Evolutionary conservation across 2,888 invertebrate species (phyloP).

Genomic region (Drosophila anomelani): DNA sequence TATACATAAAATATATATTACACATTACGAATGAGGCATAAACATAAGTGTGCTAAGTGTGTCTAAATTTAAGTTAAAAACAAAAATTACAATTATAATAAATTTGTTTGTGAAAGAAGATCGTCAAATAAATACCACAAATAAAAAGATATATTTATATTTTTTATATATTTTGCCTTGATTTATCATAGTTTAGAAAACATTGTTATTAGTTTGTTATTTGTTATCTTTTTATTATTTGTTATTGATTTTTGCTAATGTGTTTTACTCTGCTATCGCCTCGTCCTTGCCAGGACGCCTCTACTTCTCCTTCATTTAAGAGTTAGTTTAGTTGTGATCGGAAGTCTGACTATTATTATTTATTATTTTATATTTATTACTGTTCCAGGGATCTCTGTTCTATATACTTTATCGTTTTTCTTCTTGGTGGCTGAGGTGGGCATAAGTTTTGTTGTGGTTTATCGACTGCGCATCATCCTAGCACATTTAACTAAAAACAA

Average conservation of each 20-base stretch:
- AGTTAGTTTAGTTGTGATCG: constrained; percentile 48
- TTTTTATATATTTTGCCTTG: too few species aligned
- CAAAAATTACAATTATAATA: constrained; percentile 32
- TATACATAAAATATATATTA: constrained; percentile 71
- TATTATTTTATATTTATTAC: constrained; percentile 44
- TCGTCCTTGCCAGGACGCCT: constrained; percentile 40
- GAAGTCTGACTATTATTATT: constrained; percentile 64
- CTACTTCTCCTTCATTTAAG: constrained; percentile 37
- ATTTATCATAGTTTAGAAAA: constrained; percentile 49
- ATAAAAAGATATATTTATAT: too few species aligned
- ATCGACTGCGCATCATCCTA: constrained; percentile 48
- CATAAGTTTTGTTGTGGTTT: constrained; percentile 59
- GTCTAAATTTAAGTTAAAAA: constrained; percentile 22
- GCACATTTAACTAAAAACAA: constrained; percentile 78
- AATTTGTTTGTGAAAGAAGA: constrained; percentile 18
- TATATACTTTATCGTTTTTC: constrained; percentile 40
- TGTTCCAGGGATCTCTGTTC: constrained; percentile 25
- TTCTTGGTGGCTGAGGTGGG: constrained; percentile 81
- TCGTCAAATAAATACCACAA: constrained; percentile 26
- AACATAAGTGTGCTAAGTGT: constrained; percentile 71
- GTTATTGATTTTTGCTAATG: constrained; percentile 79
- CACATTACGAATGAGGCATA: constrained; percentile 69
- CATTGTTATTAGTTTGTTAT: constrained; percentile 40
- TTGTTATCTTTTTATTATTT: constrained; percentile 41
- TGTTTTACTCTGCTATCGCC: constrained; percentile 45